Evolutionary conservation across 2,113 vertebrate genomes (phyloP), one percentile per base, ranked within the genome.

Genomic region (Leucosticte australis): DNA sequence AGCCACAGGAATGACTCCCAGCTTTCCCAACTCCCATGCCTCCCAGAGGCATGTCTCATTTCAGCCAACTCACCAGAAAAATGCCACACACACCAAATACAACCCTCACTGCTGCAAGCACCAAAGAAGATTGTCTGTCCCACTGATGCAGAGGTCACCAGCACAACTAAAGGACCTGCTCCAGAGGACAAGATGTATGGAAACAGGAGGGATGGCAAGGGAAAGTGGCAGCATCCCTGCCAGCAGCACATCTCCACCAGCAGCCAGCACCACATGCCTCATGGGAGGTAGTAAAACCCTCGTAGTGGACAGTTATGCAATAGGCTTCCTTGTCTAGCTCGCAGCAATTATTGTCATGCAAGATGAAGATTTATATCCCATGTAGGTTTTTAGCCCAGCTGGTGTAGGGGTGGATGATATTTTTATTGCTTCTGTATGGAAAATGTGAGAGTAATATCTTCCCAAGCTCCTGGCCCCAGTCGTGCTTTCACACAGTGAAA

Each of bases 341-440:
- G 0, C 42, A 78, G 90, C 87, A 88, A 83, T 93, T 95, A 92
- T 68, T 94, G 85, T 93, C 64, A 1, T 53, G 80, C 67, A 46
- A 74, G 74, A 95, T 75, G 86, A 96, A 96, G 93, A 96, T 96
- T 93, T 95, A 92, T 95, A 77, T 77, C 82, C 85, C 49, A 0
- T 84, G 86, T 64, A 96, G 92, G 83, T 87, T 96, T 96, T 92
- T 94, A 90, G 89, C 85, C 92, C 96, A 94, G 92, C 94, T 96
- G 92, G 94, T 94, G 83, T 90, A 95, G 83, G 57, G 93, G 93
- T 84, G 93, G 95, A 93, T 95, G 94, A 84, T 96, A 97, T 96
- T 97, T 97, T 97, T 96, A 95, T 94, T 95, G 89, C 74, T 95
- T 49, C 68, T 94, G 35, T 82, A 89, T 78, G 88, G 94, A 93